Evolutionary conservation across 2,888 invertebrate genomes (phyloP).

Genomic region (Frankliniella fusca): DNA sequence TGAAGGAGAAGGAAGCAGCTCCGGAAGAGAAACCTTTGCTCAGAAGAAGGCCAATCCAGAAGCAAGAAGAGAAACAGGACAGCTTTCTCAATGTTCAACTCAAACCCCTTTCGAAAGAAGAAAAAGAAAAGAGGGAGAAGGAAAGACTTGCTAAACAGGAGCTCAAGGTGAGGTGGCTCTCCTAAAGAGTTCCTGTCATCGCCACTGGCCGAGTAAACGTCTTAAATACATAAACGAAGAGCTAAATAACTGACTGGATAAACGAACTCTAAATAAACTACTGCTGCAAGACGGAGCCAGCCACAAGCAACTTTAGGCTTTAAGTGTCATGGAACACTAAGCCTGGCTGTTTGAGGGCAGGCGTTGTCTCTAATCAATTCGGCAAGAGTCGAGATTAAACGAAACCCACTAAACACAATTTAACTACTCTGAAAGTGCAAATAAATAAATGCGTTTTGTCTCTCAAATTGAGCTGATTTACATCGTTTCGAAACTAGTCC

Average conservation of each 20-base stretch:
- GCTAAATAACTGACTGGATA: not conserved
- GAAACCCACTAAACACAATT: no score
- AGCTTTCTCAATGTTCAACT: not conserved
- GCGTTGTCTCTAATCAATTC: no score
- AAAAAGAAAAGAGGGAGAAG: not conserved
- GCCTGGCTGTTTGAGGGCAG: no score
- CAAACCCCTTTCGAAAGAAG: not conserved
- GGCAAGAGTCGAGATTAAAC: no score
- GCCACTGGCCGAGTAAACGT: not conserved
- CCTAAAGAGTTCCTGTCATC: not conserved
- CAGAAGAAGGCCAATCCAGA: not conserved
- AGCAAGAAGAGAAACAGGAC: not conserved
- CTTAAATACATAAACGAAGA: not conserved
- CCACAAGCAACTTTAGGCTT: not conserved
- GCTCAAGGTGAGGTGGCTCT: conserved; percentile 2
- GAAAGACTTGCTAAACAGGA: not conserved
- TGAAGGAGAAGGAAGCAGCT: not conserved
- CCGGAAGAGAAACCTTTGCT: not conserved
- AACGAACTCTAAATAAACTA: not conserved
- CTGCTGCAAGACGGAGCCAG: not conserved
- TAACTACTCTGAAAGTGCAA: no score
- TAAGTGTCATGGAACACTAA: not conserved
- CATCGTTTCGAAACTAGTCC: no score
- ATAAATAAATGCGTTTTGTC: no score
- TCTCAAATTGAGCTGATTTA: no score